Conservation (phyloP, 2,797 vertebrate genomes). For the Pipistrellus nathusii region DNA sequence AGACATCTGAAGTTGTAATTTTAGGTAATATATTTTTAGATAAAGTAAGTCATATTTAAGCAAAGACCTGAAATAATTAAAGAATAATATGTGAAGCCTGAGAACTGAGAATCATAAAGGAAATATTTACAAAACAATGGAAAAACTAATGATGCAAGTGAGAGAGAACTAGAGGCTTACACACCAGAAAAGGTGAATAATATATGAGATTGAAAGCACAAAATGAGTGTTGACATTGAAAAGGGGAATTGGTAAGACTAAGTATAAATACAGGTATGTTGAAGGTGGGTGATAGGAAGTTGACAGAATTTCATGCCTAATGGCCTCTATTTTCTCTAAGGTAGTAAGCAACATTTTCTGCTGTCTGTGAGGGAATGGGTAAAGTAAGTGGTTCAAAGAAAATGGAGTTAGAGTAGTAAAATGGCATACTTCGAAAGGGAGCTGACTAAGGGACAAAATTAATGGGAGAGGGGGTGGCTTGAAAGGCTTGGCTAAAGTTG, state of each 20-base stretch:
- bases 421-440: neutral
- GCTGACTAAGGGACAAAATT: neutral
- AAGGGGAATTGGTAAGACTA: neutral
- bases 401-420: neutral
- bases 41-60: neutral
- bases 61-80: neutral
- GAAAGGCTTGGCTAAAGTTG: neutral
- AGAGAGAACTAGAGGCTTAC: neutral
- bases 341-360: slow-evolving; percentile 18
- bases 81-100: neutral
- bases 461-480: neutral
- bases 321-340: neutral
- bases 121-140: slow-evolving; percentile 18
- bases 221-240: neutral
- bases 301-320: neutral
- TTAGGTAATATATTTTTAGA: neutral
- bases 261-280: slow-evolving; percentile 24
- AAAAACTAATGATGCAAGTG: slow-evolving; percentile 5
- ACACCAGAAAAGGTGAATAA: neutral
- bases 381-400: slow-evolving; percentile 21
- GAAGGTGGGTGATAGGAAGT: neutral
- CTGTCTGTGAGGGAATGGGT: neutral
- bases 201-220: neutral
- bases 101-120: neutral
- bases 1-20: neutral